Base-by-base conservation (phyloP, 2,797 vertebrate species). In the Sphenopsis melanotis region DNA sequence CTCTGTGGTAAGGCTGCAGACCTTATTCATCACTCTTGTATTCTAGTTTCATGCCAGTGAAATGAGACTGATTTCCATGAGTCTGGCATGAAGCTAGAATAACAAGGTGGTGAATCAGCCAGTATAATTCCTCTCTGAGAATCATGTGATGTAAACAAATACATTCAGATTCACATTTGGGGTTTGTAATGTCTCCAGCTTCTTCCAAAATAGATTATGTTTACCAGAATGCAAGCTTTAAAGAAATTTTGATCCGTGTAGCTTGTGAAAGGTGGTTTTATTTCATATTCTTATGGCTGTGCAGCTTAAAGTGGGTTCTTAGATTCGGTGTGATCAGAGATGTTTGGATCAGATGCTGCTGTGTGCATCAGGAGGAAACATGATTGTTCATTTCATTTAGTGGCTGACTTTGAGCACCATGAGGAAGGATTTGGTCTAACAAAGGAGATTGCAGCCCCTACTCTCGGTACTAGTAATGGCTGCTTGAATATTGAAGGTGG, bases 21-120 rank as follows among this genome's bases (percentile, higher is more conserved):
- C 24, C 69, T 94, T 65, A 88, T 91, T 89, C 76, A 71, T 81
- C 69, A 32, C 39, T 74, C 29, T 75, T 42, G 15, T 29, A 76
- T 69, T 93, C 69, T 36, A 56, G 55, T 69, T 75, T 82, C 71
- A 84, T 94, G 72, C 68, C 79, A 91, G 46, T 85, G 72, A 91
- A 95, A 81, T 52, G 71, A 90, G 47, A 72, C 79, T 86, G 57
- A 89, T 95, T 96, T 95, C 76, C 89, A 65, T 55, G 80, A 63
- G 39, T 68, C 79, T 93, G 82, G 55, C 57, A 87, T 81, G 79
- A 86, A 94, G 52, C 39, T 86, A 42, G 34, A 94, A 92, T 87
- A 91, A 78, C 57, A 87, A 68, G 24, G 26, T 69, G 15, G 76
- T 92, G 90, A 92, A 93, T 89, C 65, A 92, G 83, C 46, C 76